These are phyloP conservation scores for Zaprionus ghesquierei DNA, from an alignment of 1,140 invertebrate species.

Conservation along the genomic window DNA sequence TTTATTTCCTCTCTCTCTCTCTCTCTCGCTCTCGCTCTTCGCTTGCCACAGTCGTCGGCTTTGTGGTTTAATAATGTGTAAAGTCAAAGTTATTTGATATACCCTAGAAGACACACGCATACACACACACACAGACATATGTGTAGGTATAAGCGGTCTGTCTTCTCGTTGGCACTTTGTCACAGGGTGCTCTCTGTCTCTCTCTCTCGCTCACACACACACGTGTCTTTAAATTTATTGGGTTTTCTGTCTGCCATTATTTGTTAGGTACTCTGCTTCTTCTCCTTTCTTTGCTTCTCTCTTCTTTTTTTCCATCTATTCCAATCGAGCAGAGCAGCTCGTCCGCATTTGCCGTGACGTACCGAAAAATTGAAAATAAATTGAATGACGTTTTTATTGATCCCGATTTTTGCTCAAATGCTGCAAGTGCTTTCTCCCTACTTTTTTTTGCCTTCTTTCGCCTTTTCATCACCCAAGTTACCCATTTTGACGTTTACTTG, in stretches of 20 bases:
- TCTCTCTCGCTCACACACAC: constrained; percentile 5
- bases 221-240: constrained; percentile 77
- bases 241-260: constrained; percentile 74
- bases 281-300: background rate
- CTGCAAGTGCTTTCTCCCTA: constrained; percentile 30
- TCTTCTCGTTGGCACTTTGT: constrained; percentile 35
- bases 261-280: constrained; percentile 62
- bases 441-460: background rate
- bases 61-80: constrained; percentile 81
- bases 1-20: too few species aligned
- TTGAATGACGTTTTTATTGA: constrained; percentile 81
- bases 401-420: constrained; percentile 67
- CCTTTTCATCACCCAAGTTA: constrained; percentile 15
- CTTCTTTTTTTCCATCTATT: constrained; percentile 10
- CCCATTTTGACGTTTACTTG: constrained; percentile 72
- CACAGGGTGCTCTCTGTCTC: constrained; percentile 16
- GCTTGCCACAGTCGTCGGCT: constrained; percentile 50
- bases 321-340: background rate
- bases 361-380: constrained; percentile 76
- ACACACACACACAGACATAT: constrained; percentile 12
- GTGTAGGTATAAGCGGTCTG: constrained; percentile 10
- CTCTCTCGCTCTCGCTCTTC: too few species aligned
- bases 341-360: constrained; percentile 22
- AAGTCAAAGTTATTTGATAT: constrained; percentile 82
- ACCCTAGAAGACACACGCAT: constrained; percentile 38